Conservation (phyloP, 2,797 vertebrate species). For the Enteromius treurensis region DNA sequence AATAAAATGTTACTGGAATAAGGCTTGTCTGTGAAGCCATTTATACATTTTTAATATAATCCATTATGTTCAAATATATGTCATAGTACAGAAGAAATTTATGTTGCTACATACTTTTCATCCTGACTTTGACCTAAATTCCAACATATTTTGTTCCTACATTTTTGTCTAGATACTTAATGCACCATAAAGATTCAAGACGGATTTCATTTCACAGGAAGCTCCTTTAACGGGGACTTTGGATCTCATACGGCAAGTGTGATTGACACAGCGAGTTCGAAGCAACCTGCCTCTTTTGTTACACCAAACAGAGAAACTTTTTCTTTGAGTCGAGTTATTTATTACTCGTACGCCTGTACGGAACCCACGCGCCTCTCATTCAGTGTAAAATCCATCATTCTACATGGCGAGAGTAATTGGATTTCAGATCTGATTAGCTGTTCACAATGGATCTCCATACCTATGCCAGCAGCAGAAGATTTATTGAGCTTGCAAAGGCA, state of each 20-base stretch:
- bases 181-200: neutral
- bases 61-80: neutral
- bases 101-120: neutral
- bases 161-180: neutral
- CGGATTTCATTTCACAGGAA: neutral
- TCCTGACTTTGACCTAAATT: neutral
- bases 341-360: neutral
- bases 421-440: slow-evolving; percentile 61
- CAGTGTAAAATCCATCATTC: slow-evolving; percentile 56
- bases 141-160: neutral
- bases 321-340: slow-evolving; percentile 43
- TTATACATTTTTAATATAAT: neutral
- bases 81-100: neutral
- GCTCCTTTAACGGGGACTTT: neutral
- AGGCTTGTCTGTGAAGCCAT: neutral
- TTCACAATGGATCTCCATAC: slow-evolving; percentile 55
- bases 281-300: slow-evolving; percentile 11
- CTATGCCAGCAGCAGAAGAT: slow-evolving; percentile 48
- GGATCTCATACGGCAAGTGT: neutral
- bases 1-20: too few species aligned
- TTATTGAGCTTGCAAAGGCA: slow-evolving; percentile 49
- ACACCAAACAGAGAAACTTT: slow-evolving; percentile 38
- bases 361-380: slow-evolving; percentile 33
- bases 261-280: slow-evolving; percentile 5
- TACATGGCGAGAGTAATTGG: slow-evolving; percentile 51